Conservation (phyloP, 2,797 vertebrate genomes). For the Nyctalus aviator region DNA sequence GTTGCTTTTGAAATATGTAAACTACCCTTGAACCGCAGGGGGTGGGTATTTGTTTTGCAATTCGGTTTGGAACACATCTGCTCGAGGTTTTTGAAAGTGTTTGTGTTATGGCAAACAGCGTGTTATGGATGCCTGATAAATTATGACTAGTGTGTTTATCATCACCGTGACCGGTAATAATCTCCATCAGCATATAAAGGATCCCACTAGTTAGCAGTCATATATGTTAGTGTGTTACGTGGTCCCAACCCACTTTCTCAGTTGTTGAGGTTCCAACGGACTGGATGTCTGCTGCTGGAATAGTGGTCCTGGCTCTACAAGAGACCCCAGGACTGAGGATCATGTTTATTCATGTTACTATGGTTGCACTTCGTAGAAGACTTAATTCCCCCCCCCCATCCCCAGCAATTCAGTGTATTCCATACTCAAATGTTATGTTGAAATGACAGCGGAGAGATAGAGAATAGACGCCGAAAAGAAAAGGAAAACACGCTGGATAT, state of each 20-base stretch:
- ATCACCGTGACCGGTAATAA: conserved; percentile 53
- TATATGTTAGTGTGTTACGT: not conserved
- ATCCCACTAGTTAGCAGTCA: not conserved
- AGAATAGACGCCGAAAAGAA: not conserved
- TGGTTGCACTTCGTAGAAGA: not conserved
- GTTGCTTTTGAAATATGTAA: conserved; percentile 76
- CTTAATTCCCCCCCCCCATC: not conserved
- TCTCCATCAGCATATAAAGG: not conserved
- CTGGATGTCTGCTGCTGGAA: not conserved
- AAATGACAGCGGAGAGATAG: not conserved
- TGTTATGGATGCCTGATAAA: conserved; percentile 47
- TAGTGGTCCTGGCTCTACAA: not conserved
- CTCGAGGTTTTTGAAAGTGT: conserved; percentile 41
- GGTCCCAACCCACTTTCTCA: not conserved
- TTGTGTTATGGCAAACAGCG: not conserved
- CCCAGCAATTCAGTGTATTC: not conserved
- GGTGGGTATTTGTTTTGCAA: conserved; percentile 72
- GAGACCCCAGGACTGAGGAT: not conserved
- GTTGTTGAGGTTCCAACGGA: not conserved
- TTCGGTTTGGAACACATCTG: conserved; percentile 41
- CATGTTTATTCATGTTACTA: rapidly evolving
- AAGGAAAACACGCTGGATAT: not conserved
- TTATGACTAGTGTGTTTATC: conserved; percentile 49
- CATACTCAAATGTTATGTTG: not conserved
- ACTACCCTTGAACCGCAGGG: conserved; percentile 34